Evolutionary conservation across 2,888 invertebrate species (phyloP).

Genomic region (Lasius platythorax): DNA sequence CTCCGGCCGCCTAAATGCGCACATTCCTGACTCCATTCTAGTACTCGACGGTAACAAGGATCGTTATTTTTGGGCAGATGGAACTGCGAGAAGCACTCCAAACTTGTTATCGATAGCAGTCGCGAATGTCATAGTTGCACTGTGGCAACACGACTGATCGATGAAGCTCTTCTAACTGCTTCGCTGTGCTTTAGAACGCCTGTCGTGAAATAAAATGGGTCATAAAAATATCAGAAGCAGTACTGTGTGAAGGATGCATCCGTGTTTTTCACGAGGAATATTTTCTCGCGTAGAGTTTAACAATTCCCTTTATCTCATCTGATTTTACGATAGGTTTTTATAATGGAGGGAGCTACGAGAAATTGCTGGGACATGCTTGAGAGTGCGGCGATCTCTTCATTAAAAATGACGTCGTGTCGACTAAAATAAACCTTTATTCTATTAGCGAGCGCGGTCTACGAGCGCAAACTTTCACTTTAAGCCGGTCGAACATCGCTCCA

Average conservation of each 20-base stretch:
- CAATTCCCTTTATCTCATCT: neutral
- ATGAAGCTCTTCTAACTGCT: neutral
- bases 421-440: constrained; percentile 42
- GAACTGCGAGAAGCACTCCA: constrained; percentile 7
- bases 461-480: constrained; percentile 29
- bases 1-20: neutral
- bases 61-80: constrained; percentile 24
- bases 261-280: neutral
- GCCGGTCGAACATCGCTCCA: neutral
- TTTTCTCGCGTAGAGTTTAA: constrained; percentile 5
- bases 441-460: constrained; percentile 19
- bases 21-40: neutral
- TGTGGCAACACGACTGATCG: constrained; percentile 16
- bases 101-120: constrained; percentile 19
- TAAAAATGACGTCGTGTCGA: constrained; percentile 23
- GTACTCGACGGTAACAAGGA: neutral
- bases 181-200: constrained; percentile 6
- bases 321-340: constrained; percentile 1
- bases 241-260: neutral
- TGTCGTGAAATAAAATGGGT: constrained; percentile 29
- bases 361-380: neutral
- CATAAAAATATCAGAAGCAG: constrained; percentile 21
- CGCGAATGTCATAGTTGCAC: constrained; percentile 2
- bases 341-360: neutral
- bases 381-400: constrained; percentile 12